Evolutionary conservation across 2,888 invertebrate species (phyloP).

Genomic region (Pinctada fucata): DNA sequence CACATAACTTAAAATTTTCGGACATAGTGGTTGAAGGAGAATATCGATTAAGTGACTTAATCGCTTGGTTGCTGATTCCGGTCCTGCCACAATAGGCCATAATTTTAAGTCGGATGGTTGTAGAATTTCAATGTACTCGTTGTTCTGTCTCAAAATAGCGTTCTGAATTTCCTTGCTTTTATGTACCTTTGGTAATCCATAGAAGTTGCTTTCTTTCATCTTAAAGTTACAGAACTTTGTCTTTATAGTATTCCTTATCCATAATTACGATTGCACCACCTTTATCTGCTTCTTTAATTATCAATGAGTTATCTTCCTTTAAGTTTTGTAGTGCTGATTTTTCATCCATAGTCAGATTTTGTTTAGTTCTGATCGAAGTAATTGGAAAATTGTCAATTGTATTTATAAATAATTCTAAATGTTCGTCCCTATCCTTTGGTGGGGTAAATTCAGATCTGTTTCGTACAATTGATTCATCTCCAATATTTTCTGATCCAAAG

Average conservation of each 20-base stretch:
- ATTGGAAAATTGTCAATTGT: slow-evolving; percentile 17
- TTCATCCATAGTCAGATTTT: background rate
- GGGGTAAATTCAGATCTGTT: slow-evolving; percentile 23
- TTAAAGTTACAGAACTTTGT: slow-evolving; percentile 28
- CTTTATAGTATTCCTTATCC: slow-evolving; percentile 33
- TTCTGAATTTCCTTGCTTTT: slow-evolving; percentile 12
- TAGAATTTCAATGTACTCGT: slow-evolving; percentile 6
- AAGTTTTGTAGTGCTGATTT: slow-evolving; percentile 3
- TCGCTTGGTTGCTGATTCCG: slow-evolving; percentile 23
- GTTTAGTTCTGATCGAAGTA: background rate
- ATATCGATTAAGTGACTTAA: slow-evolving; percentile 32
- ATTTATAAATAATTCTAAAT: slow-evolving; percentile 20
- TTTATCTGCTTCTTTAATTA: slow-evolving; percentile 41
- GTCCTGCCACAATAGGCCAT: slow-evolving; percentile 28
- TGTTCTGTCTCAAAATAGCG: background rate
- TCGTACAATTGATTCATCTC: slow-evolving; percentile 22
- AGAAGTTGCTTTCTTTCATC: slow-evolving; percentile 9
- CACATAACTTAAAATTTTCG: slow-evolving; percentile 25
- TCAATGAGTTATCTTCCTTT: slow-evolving; percentile 16
- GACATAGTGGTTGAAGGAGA: slow-evolving; percentile 27
- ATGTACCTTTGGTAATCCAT: slow-evolving; percentile 26
- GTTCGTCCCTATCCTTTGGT: slow-evolving; percentile 10
- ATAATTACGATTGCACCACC: slow-evolving; percentile 34
- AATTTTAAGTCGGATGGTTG: slow-evolving; percentile 27
- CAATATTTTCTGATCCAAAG: slow-evolving; percentile 5